Evolutionary conservation across 2,888 invertebrate species (phyloP), one percentile per base, ranked within the genome.

Genomic region (Campoplex capitator): DNA sequence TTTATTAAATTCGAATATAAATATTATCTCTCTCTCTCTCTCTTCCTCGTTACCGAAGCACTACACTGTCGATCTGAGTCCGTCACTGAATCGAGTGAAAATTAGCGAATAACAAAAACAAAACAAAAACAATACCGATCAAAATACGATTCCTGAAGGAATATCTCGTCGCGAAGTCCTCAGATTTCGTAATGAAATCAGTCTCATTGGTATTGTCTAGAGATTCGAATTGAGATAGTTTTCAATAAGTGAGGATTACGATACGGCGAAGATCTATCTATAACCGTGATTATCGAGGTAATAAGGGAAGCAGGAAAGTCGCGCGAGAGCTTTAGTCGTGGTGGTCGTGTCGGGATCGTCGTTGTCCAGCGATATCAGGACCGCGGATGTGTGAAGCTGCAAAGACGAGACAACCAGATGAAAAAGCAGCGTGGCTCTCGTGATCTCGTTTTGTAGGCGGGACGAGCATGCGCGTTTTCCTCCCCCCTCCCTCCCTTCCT

Each of bases 361-460:
- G 56, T 74, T 38, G 65, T 13, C 68, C 38, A 9, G 54, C 68
- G 68, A 75, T 78, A 78, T 78, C 85, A 85, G 75, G 75, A 54
- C 54, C 56, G 85, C 83, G 83, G 62, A 83, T 80, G 80, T 71
- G 83, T 62, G 71, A 54, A 68, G 84, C 82, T 85, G 85, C 86
- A 85, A 88, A 82, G 89, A 89, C 56, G 83, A 90, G 88, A 88
- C 68, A 75, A 90, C 90, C 88, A 88, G 78, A 90, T 90, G 91
- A 91, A 91, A 89, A 90, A 92, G 92, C 90, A 78, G 88, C 88
- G 80, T 84, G 70, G 58, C 38, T 81, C 45, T 82, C 89, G 87
- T 89, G 92, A 92, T 92, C 73, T 67, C 73, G 77, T 82, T 87
- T 87, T 79, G 87, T 84, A 87, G 87, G 87, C 87, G 87, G 83